These are phyloP conservation scores for Syndactyla subalaris DNA, from an alignment of 2,797 vertebrate genomes.

Conservation along the genomic window DNA sequence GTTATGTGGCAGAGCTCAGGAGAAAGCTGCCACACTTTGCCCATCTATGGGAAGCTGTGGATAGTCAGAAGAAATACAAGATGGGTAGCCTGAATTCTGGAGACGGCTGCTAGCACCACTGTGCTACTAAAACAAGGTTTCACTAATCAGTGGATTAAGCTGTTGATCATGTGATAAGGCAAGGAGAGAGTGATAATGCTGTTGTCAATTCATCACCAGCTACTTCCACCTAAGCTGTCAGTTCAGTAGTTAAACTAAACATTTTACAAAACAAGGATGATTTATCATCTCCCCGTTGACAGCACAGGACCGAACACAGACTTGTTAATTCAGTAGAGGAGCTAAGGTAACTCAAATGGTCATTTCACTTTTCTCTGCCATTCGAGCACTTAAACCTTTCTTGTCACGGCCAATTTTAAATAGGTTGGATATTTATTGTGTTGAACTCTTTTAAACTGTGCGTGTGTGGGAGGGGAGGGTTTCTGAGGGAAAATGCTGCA, in stretches of 20 bases:
- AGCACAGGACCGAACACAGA: background rate
- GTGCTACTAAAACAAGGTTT: background rate
- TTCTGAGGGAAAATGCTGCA: slow-evolving; percentile 52
- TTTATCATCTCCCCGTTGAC: background rate
- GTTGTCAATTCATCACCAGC: slow-evolving; percentile 7
- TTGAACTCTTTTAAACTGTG: slow-evolving; percentile 35
- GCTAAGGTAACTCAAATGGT: background rate
- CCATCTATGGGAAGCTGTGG: background rate
- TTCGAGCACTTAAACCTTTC: background rate
- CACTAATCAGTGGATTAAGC: background rate
- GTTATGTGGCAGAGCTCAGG: background rate
- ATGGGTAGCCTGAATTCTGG: background rate
- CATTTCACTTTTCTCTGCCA: slow-evolving; percentile 10
- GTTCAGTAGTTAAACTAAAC: slow-evolving; percentile 33
- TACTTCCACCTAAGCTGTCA: slow-evolving; percentile 8
- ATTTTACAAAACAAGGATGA: slow-evolving; percentile 21
- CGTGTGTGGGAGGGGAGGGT: background rate
- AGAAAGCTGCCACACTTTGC: background rate
- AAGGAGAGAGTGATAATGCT: background rate
- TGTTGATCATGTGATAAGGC: slow-evolving; percentile 30
- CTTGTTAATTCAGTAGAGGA: background rate
- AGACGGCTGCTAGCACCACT: background rate
- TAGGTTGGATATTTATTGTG: slow-evolving; percentile 24
- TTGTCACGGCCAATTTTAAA: background rate
- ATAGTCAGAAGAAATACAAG: background rate